Percentiles rank a stretch among this genome's conserved stretches.
Conservation (phyloP, 2,888 invertebrate species). For the Apodemia duryi region DNA sequence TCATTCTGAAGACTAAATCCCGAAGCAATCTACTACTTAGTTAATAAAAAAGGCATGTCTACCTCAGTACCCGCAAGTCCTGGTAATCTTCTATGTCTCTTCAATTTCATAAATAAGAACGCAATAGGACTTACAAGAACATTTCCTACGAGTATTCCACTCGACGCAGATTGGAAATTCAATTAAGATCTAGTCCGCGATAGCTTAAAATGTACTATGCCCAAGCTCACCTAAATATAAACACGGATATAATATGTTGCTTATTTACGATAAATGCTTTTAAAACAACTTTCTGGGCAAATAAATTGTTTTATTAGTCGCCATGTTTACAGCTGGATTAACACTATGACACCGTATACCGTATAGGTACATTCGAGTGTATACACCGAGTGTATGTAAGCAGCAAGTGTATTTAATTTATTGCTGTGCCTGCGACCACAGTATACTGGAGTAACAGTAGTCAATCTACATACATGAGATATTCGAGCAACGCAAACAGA, state of each 20-base stretch:
- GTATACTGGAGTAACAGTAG: too few species aligned
- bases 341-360: background rate
- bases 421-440: too few species aligned
- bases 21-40: too few species aligned
- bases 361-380: background rate
- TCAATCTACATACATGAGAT: too few species aligned
- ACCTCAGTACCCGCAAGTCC: background rate
- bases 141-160: conserved; percentile 51
- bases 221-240: conserved; percentile 6
- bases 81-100: conserved; percentile 35
- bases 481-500: too few species aligned
- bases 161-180: conserved; percentile 55
- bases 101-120: conserved; percentile 46
- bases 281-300: conserved; percentile 1
- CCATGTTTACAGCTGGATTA: background rate
- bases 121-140: conserved; percentile 42
- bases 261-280: background rate
- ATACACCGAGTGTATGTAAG: too few species aligned
- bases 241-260: background rate
- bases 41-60: too few species aligned
- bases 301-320: background rate
- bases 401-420: too few species aligned
- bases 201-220: conserved; percentile 32
- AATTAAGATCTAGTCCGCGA: conserved; percentile 63
- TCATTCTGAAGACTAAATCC: too few species aligned